phyloP scores from a whole-genome alignment of 2,888 invertebrate genomes.

The Scaeva pyrastri region DNA sequence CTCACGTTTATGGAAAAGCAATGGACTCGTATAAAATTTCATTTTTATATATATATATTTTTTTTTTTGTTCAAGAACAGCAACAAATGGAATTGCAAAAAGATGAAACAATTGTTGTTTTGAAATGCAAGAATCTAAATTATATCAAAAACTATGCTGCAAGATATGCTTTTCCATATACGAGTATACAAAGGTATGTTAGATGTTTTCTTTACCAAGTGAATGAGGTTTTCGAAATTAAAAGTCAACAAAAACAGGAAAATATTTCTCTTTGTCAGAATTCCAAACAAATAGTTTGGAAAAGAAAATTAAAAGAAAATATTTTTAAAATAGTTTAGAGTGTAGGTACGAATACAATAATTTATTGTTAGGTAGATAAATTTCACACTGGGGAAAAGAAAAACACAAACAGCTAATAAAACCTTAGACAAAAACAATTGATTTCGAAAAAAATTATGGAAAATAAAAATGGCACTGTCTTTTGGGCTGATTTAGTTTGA shows the following conservation, averaged over 20 bases:
- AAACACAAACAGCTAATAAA: background rate
- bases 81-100: background rate
- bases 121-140: background rate
- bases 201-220: background rate
- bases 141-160: background rate
- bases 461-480: no score
- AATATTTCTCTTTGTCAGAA: background rate
- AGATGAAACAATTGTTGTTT: slow-evolving; percentile 2
- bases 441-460: no score
- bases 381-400: background rate
- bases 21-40: slow-evolving; percentile 2
- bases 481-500: no score
- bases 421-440: no score
- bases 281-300: background rate
- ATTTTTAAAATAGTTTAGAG: no score
- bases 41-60: slow-evolving; percentile 1
- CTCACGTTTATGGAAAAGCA: slow-evolving; percentile 1
- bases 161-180: background rate
- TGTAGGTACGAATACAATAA: background rate
- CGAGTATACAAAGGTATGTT: no score
- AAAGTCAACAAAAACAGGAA: background rate
- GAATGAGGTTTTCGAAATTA: slow-evolving; percentile 12
- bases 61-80: background rate
- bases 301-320: slow-evolving; percentile 6
- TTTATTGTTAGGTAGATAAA: background rate